phyloP scores from a whole-genome alignment of 2,113 vertebrate genomes.

The Bothrops jararaca region DNA sequence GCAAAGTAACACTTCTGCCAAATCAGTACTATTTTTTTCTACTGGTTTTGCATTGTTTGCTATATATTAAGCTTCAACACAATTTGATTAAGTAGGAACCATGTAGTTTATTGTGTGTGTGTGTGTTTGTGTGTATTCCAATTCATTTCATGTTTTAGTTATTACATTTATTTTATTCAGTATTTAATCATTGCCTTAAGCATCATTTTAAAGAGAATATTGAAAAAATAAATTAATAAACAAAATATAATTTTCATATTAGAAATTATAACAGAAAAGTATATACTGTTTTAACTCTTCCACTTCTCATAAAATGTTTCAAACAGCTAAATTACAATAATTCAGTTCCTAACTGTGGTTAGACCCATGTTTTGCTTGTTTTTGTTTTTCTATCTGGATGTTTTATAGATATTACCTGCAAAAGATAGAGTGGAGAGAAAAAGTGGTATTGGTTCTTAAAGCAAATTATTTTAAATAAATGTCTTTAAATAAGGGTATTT shows the following conservation, averaged over 20 bases:
- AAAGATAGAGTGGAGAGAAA: background rate
- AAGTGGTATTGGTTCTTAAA: background rate
- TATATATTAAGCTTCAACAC: background rate
- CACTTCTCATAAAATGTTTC: background rate
- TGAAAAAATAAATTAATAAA: background rate
- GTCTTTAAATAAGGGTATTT: background rate
- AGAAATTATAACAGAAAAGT: background rate
- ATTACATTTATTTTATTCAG: background rate
- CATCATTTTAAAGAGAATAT: background rate
- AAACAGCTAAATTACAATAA: background rate
- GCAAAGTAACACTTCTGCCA: background rate
- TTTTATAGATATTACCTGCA: background rate
- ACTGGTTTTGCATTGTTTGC: background rate
- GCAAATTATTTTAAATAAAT: background rate
- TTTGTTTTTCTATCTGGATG: background rate
- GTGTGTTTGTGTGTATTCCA: background rate
- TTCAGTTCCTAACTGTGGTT: slow-evolving; percentile 14
- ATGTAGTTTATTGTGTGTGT: background rate
- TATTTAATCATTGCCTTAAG: background rate
- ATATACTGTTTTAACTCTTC: background rate
- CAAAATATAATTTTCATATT: background rate
- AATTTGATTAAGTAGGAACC: background rate
- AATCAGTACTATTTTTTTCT: background rate
- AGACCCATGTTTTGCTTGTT: background rate
- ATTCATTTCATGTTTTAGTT: background rate